A percentile compares a stretch with the other conserved stretches of the same genome.
phyloP scores from a whole-genome alignment of 1,140 invertebrate genomes.

The Phortica variegata region DNA sequence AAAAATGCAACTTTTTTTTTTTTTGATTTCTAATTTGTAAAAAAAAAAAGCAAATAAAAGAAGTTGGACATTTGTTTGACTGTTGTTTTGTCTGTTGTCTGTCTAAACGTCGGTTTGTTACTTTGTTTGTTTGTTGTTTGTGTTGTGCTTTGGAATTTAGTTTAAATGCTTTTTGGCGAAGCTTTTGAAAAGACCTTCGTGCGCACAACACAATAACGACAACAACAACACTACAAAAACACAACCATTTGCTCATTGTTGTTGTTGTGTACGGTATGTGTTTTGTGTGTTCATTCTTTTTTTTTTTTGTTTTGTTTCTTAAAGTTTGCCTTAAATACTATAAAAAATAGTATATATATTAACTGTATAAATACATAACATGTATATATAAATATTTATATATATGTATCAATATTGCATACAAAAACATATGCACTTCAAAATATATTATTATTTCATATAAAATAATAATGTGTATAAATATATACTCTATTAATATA shows the following conservation, averaged over 20 bases:
- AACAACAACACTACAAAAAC: no score
- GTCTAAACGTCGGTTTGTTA: constrained; percentile 7
- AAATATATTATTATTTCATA: constrained; percentile 49
- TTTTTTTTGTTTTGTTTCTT: constrained; percentile 42
- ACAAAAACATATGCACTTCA: constrained; percentile 57
- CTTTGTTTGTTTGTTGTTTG: constrained; percentile 13
- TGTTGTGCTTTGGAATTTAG: no score
- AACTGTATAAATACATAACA: constrained; percentile 48
- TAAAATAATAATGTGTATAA: constrained; percentile 54
- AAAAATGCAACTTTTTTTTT: neutral
- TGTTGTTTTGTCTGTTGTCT: constrained; percentile 22
- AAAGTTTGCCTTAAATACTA: constrained; percentile 52
- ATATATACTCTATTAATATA: constrained; percentile 44
- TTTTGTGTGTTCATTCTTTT: constrained; percentile 6
- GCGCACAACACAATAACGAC: no score
- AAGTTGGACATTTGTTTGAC: neutral
- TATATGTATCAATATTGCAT: constrained; percentile 43
- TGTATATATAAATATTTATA: constrained; percentile 22
- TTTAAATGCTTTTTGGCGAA: no score
- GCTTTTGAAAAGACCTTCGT: no score
- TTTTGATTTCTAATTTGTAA: no score
- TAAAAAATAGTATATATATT: constrained; percentile 49
- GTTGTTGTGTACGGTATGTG: constrained; percentile 8
- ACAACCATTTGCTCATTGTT: constrained; percentile 3
- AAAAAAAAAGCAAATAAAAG: constrained; percentile 4